These are phyloP conservation scores for Helicoverpa armigera DNA, from an alignment of 1,140 invertebrate species.

Conservation along the genomic window DNA sequence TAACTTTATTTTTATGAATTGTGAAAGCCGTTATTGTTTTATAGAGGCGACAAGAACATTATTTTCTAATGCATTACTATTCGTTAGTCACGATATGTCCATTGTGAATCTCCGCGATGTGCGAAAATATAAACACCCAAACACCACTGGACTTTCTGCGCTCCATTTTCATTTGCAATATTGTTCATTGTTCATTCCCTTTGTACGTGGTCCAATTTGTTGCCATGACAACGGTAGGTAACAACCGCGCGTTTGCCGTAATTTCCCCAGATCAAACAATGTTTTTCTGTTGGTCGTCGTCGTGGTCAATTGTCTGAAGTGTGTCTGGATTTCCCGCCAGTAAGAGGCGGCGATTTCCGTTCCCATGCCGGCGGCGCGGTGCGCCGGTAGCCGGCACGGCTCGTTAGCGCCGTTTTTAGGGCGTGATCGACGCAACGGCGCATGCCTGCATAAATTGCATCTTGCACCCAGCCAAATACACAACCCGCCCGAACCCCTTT, in stretches of 20 bases:
- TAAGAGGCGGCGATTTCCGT: slow-evolving; percentile 73
- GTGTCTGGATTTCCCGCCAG: slow-evolving; percentile 62
- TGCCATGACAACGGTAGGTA: slow-evolving; percentile 11
- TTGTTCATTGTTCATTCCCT: slow-evolving; percentile 4
- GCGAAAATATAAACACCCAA: not conserved
- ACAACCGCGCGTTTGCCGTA: not conserved
- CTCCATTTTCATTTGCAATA: not conserved
- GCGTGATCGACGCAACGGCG: slow-evolving; percentile 82
- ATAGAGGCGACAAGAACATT: not conserved
- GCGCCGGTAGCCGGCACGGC: slow-evolving; percentile 65
- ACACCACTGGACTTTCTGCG: not conserved
- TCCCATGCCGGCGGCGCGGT: slow-evolving; percentile 67
- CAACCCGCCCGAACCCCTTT: slow-evolving; percentile 65
- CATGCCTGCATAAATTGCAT: slow-evolving; percentile 84
- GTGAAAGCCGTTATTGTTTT: slow-evolving; percentile 1
- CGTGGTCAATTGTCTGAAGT: slow-evolving; percentile 57
- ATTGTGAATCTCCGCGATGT: not conserved
- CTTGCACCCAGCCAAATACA: slow-evolving; percentile 58
- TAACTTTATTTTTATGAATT: slow-evolving; percentile 30
- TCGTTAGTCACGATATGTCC: not conserved
- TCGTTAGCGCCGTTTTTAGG: slow-evolving; percentile 82
- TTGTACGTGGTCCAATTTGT: slow-evolving; percentile 26
- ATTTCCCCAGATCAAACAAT: slow-evolving; percentile 20
- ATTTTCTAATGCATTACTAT: slow-evolving; percentile 14
- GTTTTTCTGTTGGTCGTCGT: slow-evolving; percentile 22